Base-by-base conservation (phyloP, 2,888 invertebrate species). In the Diarsia mendica region DNA sequence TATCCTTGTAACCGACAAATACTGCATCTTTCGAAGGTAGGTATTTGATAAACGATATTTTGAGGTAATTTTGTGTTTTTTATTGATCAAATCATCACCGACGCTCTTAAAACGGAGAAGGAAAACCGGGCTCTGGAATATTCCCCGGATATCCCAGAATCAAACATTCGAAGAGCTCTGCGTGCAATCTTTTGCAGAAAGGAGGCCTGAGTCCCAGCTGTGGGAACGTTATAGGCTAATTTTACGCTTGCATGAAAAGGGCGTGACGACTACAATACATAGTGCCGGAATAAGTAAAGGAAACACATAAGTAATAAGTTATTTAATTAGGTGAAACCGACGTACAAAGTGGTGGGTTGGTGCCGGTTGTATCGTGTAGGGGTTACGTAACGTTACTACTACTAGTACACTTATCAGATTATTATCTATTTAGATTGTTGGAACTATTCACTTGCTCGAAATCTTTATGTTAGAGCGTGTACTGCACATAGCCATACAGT, bases 331-430 rank as follows among this genome's bases (percentile, higher is more conserved):
- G 69, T 84, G 72, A 64, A 81, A 85, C 70, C 61, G 46, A 73
- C 69, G 53, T n/a, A 70, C 23, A 15, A 18, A 75, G 65, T 66
- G 64, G 70, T 53, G 4, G 60, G 33, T 46, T 15, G 65, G 72
- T 85, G 77, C 82, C 77, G 67, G 61, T 77, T 85, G 83, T 82
- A 83, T 72, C 69, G 77, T 82, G 82, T 70, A 76, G 46, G 20
- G 44, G 82, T 83, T 83, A 77, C 71, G 67, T 85, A 81, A 77
- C 33, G 60, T 46, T 65, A 70, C 69, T 72, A 71, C 70, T 49
- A 18, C 39, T 67, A 72, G 46, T 63, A 53, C 33, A 71, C 9
- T 61, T 82, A 85, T 77, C 58, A 60, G 77, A 76, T 80, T 49
- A 76, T 80, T 49, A 76, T 84, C 76, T 84, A 51, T 64, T 64